Evolutionary conservation across 1,140 invertebrate species (phyloP).

Genomic region (Rhizoglyphus robini): DNA sequence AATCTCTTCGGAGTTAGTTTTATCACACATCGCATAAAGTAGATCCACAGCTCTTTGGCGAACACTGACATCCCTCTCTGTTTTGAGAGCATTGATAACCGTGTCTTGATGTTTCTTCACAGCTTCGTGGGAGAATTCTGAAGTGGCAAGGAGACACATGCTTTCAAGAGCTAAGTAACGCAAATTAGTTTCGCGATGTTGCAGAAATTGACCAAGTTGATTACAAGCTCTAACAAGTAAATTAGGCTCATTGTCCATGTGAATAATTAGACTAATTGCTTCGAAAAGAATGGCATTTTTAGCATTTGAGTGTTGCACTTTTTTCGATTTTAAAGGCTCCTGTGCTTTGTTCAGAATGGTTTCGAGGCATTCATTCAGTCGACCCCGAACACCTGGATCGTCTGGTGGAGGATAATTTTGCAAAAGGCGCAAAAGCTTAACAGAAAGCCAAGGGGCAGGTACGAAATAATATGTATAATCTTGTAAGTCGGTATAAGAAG

Average conservation of each 20-base stretch:
- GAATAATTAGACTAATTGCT: constrained; percentile 98
- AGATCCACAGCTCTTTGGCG: constrained; percentile 95
- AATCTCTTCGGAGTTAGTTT: constrained; percentile 97
- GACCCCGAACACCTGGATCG: constrained; percentile 71
- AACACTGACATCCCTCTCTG: constrained; percentile 97
- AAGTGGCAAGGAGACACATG: constrained; percentile 97
- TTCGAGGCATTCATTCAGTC: constrained; percentile 94
- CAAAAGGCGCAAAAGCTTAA: constrained; percentile 85
- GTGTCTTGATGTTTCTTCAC: constrained; percentile 99
- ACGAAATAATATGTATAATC: constrained; percentile 99
- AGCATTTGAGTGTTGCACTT: constrained; percentile 99
- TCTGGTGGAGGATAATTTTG: constrained; percentile 94
- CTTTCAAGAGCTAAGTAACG: constrained; percentile 96
- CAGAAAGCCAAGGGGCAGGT: constrained; percentile 97
- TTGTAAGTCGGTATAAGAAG: constrained; percentile 94
- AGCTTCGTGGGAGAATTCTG: constrained; percentile 98
- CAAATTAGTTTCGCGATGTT: constrained; percentile 95
- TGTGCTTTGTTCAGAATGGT: constrained; percentile 99
- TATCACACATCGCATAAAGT: constrained; percentile 99
- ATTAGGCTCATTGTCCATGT: constrained; percentile 92
- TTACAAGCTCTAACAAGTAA: constrained; percentile 94
- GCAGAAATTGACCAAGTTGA: constrained; percentile 94
- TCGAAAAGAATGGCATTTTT: constrained; percentile 99
- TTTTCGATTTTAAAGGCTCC: constrained; percentile 98
- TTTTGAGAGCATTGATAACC: constrained; percentile 97